Base-by-base conservation (phyloP, 1,140 invertebrate genomes). In the Lysiphlebus fabarum region DNA sequence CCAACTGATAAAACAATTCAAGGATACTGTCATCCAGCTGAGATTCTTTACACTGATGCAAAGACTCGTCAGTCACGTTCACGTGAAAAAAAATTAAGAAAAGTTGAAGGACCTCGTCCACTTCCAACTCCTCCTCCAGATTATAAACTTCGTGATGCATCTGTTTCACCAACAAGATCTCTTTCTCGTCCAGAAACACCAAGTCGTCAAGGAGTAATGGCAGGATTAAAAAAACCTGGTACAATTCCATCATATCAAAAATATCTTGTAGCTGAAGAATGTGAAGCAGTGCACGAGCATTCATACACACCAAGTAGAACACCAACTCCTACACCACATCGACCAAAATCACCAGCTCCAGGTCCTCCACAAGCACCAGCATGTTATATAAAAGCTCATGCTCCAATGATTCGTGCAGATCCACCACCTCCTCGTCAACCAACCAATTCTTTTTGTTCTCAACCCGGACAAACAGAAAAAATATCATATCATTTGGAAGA, bases 191-290 rank as follows among this genome's bases (percentile, higher is more conserved):
- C 74, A 4, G 64, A 50, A 44, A 74, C 73, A 0, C 72, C 75
- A 0, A 63, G 62, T 7, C 65, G 68, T 37, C 70, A 66, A 38
- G 61, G 62, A 8, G 58, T 72, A 6, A 66, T 67, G 4, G 5
- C 58, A 0, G 62, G 69, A 10, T 43, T 79, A 1, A 78, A 76
- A 48, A 77, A 75, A 55, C 77, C 78, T 0, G 77, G 75, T 42
- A 71, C 74, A 1, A 80, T 80, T 12, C 78, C 78, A 0, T 64
- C 44, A 3, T 80, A 79, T 53, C 78, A 80, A 36, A 74, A 67
- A 17, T 65, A 78, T 51, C 48, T 80, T 7, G 72, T 78, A 1
- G 65, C 68, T 0, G 72, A 72, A 44, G 65, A 67, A 8, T 71
- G 70, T 7, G 66, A 63, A 1, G 71, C 77, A 0, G 58, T 79